Percentiles rank a stretch among this genome's conserved stretches.
phyloP scores from a whole-genome alignment of 2,888 invertebrate species.

The Polymixis flavicincta region DNA sequence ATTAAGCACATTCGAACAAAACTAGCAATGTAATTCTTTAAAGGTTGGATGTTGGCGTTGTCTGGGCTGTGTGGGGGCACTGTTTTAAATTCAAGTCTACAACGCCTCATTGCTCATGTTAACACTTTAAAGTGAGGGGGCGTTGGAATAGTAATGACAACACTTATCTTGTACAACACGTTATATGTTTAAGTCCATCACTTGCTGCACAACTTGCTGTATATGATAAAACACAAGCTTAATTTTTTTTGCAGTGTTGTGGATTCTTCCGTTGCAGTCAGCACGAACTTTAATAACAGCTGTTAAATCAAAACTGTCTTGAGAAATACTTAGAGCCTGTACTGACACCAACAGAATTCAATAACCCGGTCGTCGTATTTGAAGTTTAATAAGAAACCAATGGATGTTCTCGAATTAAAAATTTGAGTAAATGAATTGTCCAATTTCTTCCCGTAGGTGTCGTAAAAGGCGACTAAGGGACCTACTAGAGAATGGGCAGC shows the following conservation, averaged over 20 bases:
- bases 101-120: slow-evolving; percentile 53
- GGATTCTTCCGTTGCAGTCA: background rate
- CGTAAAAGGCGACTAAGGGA: too few relatives aligned
- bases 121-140: slow-evolving; percentile 36
- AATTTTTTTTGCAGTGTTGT: background rate
- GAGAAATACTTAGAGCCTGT: background rate
- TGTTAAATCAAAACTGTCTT: slow-evolving; percentile 19
- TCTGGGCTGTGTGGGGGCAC: slow-evolving; percentile 5
- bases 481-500: too few relatives aligned
- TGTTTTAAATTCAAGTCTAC: slow-evolving; percentile 35
- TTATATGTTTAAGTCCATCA: background rate
- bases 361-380: too few relatives aligned
- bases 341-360: too few relatives aligned
- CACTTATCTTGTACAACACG: slow-evolving; percentile 11
- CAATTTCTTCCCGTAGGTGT: too few relatives aligned
- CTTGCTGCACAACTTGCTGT: too few relatives aligned
- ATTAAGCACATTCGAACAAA: slow-evolving; percentile 9
- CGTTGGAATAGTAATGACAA: slow-evolving; percentile 50
- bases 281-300: background rate
- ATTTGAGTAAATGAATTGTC: too few relatives aligned
- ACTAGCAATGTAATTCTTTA: slow-evolving; percentile 3
- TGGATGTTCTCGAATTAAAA: too few relatives aligned
- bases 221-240: background rate
- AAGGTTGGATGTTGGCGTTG: slow-evolving; percentile 27
- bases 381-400: too few relatives aligned